Evolutionary conservation across 2,797 vertebrate species (phyloP), one percentile per base, ranked within the genome.

Genomic region (Coregonus sp.): DNA sequence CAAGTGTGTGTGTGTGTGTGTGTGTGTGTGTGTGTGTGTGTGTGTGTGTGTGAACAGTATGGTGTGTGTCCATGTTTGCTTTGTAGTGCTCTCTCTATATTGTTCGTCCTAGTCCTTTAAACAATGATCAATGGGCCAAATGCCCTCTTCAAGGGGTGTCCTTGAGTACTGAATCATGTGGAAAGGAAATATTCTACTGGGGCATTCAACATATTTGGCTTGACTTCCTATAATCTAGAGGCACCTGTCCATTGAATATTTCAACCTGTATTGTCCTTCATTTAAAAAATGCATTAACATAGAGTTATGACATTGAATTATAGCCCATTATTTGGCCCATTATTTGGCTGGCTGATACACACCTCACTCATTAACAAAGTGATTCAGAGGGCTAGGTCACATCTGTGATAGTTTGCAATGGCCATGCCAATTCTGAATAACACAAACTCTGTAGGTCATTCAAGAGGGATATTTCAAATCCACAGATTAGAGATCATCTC

Each of bases 121-220:
- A 71, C 6, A 67, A 29, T 40, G 18, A 86, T 80, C 69, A 72
- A 85, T 82, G 20, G 16, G 61, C 11, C 65, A 52, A n/a, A 5
- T 63, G 72, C 75, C 75, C 71, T 61, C 75, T 31, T 56, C 25
- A 54, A 16, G 9, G 37, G 72, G 69, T 47, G 35, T 37, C 35
- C 70, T 72, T 54, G 70, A 52, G 7, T 50, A 70, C 35, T n/a
- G 5, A n/a, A 16, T 12, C 6, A 70, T 70, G 3, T 70, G 35
- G 15, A 63, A 5, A 11, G 59, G 18, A 4, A 63, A 63, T 25
- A 63, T 63, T 63, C 7, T 25, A 63, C 25, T 12, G 25, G 56
- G 61, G 9, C 9, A 25, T 2, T 65, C n/a, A 65, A 65, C 29
- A 65, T 29, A 54, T 29, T 20, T 65, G 61, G 61, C 61, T 63